Conservation (phyloP, 2,888 invertebrate genomes). For the Caenorhabditis doughertyi region DNA sequence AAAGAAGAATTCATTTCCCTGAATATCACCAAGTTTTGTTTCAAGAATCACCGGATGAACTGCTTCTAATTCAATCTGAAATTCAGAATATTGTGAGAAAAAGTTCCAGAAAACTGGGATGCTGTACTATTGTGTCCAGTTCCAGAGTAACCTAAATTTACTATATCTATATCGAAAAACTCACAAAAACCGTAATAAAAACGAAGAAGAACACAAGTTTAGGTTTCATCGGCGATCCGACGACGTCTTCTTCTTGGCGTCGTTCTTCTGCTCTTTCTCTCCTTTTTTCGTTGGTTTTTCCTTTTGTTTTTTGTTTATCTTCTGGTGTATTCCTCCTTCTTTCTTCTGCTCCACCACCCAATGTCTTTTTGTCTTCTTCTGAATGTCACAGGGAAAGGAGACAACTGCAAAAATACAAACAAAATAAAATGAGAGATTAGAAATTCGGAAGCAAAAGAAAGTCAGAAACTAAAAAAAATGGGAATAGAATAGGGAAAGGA, state of each 20-base stretch:
- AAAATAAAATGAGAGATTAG: conserved; percentile 59
- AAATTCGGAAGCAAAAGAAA: conserved; percentile 43
- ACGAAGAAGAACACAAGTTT: conserved; percentile 25
- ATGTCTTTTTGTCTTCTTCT: conserved; percentile 4
- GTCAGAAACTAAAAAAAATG: conserved; percentile 5
- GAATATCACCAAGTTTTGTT: conserved; percentile 75
- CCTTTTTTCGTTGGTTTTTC: background rate
- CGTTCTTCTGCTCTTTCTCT: background rate
- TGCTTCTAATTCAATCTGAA: conserved; percentile 18
- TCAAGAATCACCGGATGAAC: conserved; percentile 71
- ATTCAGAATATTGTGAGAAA: background rate
- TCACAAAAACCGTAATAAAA: conserved; percentile 26
- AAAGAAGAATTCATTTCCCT: conserved; percentile 78
- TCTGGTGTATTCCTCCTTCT: conserved; percentile 20
- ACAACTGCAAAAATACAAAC: conserved; percentile 58
- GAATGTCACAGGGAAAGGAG: background rate
- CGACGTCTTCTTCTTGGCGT: background rate
- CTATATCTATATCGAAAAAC: conserved; percentile 1
- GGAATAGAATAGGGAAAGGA: background rate
- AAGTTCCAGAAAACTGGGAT: too few relatives aligned
- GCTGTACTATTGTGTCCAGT: too few relatives aligned
- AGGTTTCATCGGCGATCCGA: conserved; percentile 34
- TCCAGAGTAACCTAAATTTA: too few relatives aligned
- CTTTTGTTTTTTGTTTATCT: conserved; percentile 40
- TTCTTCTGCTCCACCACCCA: too few relatives aligned